Evolutionary conservation across 2,797 vertebrate genomes (phyloP), one percentile per base, ranked within the genome.

Genomic region (Neosilurus mollespiculum): DNA sequence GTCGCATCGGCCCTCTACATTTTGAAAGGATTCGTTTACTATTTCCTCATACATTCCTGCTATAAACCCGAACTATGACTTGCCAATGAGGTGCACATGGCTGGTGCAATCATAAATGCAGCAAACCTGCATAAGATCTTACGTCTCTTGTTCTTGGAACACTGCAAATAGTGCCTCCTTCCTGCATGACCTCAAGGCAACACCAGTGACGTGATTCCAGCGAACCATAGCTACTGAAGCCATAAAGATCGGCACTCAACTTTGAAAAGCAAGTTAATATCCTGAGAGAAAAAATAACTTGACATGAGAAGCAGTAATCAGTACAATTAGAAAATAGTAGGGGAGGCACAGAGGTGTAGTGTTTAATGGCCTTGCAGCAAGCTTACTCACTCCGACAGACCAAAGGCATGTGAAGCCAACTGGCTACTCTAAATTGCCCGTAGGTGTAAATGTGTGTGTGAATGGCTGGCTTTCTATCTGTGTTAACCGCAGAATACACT

Each of bases 131-230:
- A 80, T 24, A 43, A 54, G 56, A 76, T 69, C 80, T 66, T 64
- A 59, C 37, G 24, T 56, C 24, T 83, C 65, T 66, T 15, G 12
- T 71, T 80, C 26, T 66, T 51, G 75, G 53, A 80, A 53, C 24
- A 76, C 49, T 81, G 75, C 37, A 65, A 70, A 49, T 22, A 54
- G 34, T 43, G 85, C 67, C 69, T 80, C 67, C 70, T 83, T 85
- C 73, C 79, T 79, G 78, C 67, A 67, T 53, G 53, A 62, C 73
- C 66, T 80, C 61, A 61, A 20, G 67, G 58, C 69, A 65, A 62
- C 53, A 83, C 7, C 26, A n/a, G n/a, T 71, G 80, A 81, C 22
- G 49, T 84, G 53, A 51, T 59, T 84, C 16, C 59, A 24, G 56
- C 30, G 56, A 72, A 82, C 65, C 64, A 1, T 76, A 12, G 53